These are phyloP conservation scores for Eolophus roseicapilla DNA, from an alignment of 2,113 vertebrate species.

Conservation along the genomic window DNA sequence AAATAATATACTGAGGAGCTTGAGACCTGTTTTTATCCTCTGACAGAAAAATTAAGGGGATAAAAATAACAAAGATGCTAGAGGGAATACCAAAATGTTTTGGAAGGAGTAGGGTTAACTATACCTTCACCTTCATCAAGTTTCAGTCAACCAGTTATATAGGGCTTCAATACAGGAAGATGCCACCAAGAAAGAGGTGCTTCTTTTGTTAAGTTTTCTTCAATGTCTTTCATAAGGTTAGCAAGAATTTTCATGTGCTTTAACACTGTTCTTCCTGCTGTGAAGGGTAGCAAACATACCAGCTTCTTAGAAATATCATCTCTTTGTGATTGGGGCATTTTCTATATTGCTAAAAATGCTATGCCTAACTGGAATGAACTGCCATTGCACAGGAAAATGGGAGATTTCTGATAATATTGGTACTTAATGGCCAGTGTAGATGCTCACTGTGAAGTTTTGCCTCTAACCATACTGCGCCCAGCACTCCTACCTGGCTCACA, in stretches of 20 bases:
- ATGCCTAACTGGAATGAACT: not conserved
- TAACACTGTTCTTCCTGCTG: not conserved
- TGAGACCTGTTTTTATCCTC: not conserved
- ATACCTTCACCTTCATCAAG: not conserved
- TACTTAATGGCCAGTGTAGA: not conserved
- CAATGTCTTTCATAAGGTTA: not conserved
- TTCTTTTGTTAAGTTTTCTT: not conserved
- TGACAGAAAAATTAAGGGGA: not conserved
- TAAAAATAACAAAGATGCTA: not conserved
- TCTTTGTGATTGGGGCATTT: not conserved
- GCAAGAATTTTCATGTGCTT: not conserved
- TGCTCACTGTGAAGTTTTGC: not conserved
- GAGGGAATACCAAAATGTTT: not conserved
- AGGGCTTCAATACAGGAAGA: not conserved
- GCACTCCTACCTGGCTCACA: not conserved
- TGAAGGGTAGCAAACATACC: not conserved
- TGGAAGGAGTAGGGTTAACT: not conserved
- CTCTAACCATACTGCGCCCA: rapidly evolving
- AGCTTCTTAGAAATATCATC: not conserved
- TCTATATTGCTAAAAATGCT: not conserved
- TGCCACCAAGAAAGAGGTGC: not conserved
- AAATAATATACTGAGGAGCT: not conserved
- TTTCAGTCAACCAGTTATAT: not conserved
- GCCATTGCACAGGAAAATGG: not conserved
- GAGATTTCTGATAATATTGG: not conserved